phyloP scores from a whole-genome alignment of 2,797 vertebrate genomes.

The Uromys caudimaculatus region DNA sequence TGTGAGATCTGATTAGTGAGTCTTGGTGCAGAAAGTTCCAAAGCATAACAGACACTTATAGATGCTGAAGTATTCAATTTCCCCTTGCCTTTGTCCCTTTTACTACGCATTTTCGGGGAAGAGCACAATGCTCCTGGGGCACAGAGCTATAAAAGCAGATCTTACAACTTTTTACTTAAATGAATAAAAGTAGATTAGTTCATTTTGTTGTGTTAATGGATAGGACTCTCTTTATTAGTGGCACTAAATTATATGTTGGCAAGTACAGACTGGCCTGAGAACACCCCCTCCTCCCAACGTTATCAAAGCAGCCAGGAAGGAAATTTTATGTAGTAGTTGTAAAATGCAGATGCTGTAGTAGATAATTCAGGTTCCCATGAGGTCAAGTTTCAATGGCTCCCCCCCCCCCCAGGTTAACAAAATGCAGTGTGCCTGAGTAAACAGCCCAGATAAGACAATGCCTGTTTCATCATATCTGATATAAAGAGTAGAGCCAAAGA shows the following conservation, averaged over 20 bases:
- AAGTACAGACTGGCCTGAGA: slow-evolving; percentile 54
- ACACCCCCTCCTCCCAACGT: neutral
- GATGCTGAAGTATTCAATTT: neutral
- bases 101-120: neutral
- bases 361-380: slow-evolving; percentile 57
- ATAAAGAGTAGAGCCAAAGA: slow-evolving; percentile 10
- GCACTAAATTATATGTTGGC: slow-evolving; percentile 50
- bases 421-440: neutral
- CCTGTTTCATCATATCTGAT: neutral
- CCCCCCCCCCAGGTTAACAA: neutral
- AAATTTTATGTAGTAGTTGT: slow-evolving; percentile 54
- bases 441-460: slow-evolving; percentile 4
- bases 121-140: neutral
- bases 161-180: neutral
- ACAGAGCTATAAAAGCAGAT: neutral
- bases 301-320: slow-evolving; percentile 58
- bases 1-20: slow-evolving; percentile 61
- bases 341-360: slow-evolving; percentile 20
- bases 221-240: slow-evolving; percentile 43
- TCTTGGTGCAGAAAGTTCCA: slow-evolving; percentile 3
- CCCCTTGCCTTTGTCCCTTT: neutral
- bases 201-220: neutral
- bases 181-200: slow-evolving; percentile 60
- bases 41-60: slow-evolving; percentile 11
- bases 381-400: neutral